These are phyloP conservation scores for Vanessa cardui DNA, from an alignment of 2,888 invertebrate genomes.

Conservation along the genomic window DNA sequence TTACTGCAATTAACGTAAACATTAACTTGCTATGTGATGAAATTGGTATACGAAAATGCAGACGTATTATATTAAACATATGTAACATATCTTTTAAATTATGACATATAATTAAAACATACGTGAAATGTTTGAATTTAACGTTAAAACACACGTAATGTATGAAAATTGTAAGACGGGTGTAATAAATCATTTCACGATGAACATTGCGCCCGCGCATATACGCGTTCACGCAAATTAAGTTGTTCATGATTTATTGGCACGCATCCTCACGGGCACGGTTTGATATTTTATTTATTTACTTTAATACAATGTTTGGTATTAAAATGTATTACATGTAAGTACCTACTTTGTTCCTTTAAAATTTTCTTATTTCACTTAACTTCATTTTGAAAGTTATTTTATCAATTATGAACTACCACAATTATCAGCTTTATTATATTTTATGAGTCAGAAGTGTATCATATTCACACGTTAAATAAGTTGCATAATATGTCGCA, in stretches of 20 bases:
- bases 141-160: constrained; percentile 12
- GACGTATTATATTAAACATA: not conserved
- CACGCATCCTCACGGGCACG: not conserved
- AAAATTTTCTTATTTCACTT: too few relatives aligned
- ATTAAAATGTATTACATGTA: too few relatives aligned
- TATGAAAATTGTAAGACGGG: constrained; percentile 25
- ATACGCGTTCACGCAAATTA: constrained; percentile 34
- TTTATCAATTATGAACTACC: too few relatives aligned
- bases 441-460: too few relatives aligned
- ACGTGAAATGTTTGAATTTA: not conserved
- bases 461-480: too few relatives aligned
- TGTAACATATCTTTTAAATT: not conserved
- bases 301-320: not conserved
- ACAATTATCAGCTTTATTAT: too few relatives aligned
- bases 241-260: constrained; percentile 31
- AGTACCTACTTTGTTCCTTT: too few relatives aligned
- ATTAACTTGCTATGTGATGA: too few relatives aligned
- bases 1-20: too few relatives aligned
- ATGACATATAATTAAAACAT: not conserved
- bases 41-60: too few relatives aligned
- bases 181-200: constrained; percentile 30
- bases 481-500: too few relatives aligned
- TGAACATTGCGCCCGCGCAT: constrained; percentile 21
- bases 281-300: constrained; percentile 17
- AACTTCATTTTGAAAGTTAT: too few relatives aligned